A percentile compares a stretch with the other conserved stretches of the same genome.
Conservation (phyloP, 2,797 vertebrate species). For the Avahi laniger region DNA sequence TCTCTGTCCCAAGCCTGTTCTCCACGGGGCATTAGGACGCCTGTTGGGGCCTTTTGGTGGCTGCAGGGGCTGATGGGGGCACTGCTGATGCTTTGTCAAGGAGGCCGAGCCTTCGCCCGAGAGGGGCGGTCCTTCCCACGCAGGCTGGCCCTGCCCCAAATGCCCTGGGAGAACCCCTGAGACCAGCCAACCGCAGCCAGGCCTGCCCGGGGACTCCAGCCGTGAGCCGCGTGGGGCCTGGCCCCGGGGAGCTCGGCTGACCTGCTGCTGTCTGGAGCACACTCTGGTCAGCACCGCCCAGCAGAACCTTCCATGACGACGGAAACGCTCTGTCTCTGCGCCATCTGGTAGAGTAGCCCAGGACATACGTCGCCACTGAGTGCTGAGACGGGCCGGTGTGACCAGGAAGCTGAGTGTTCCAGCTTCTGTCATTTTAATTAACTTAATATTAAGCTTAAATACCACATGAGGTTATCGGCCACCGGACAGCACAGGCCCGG, state of each 20-base stretch:
- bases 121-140: background rate
- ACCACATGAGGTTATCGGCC: background rate
- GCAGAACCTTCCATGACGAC: accelerated
- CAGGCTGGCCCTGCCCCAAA: background rate
- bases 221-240: background rate
- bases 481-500: background rate
- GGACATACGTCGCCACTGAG: accelerated
- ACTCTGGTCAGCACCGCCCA: accelerated
- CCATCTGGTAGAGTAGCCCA: accelerated
- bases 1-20: background rate
- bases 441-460: background rate
- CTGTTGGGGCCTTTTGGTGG: background rate
- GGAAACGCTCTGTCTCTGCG: accelerated
- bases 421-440: background rate
- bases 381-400: background rate
- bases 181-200: accelerated
- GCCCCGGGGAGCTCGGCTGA: accelerated
- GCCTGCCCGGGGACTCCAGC: background rate
- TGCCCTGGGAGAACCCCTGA: accelerated
- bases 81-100: background rate
- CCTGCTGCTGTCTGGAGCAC: background rate
- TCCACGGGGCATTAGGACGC: background rate
- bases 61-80: accelerated
- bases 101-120: accelerated
- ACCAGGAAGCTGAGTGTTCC: background rate